Evolutionary conservation across 2,888 invertebrate species (phyloP).

Genomic region (Spisula solida): DNA sequence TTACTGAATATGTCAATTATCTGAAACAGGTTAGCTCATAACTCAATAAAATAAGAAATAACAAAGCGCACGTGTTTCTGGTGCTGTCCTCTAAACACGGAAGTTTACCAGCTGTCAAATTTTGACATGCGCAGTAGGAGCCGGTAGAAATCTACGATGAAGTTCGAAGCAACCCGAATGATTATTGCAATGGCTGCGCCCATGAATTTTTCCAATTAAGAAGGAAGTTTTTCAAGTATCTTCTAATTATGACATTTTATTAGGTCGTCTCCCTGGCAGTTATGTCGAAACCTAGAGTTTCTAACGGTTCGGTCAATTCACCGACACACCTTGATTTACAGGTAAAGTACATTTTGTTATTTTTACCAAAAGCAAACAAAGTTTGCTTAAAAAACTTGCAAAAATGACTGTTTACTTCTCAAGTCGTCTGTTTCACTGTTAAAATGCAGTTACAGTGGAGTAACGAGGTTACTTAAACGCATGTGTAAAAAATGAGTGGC

Average conservation of each 20-base stretch:
- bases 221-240: conserved; percentile 17
- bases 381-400: too few species aligned
- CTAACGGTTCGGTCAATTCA: conserved; percentile 78
- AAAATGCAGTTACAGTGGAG: too few species aligned
- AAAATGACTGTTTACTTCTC: too few species aligned
- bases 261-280: background rate
- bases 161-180: background rate
- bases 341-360: conserved; percentile 54
- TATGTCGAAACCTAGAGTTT: conserved; percentile 75
- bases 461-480: too few species aligned
- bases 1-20: too few species aligned
- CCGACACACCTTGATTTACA: conserved; percentile 77
- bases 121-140: conserved; percentile 44
- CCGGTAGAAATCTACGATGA: background rate
- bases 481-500: too few species aligned
- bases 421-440: too few species aligned
- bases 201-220: conserved; percentile 22
- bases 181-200: conserved; percentile 50
- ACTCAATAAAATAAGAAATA: too few species aligned
- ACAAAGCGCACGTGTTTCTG: conserved; percentile 20
- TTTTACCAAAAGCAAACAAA: too few species aligned
- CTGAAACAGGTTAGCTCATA: too few species aligned
- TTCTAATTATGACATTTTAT: background rate
- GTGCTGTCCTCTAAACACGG: conserved; percentile 37
- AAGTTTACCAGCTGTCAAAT: conserved; percentile 61